Percentiles rank a stretch among this genome's conserved stretches.
Conservation (phyloP, 2,797 vertebrate species). For the Jordanella pulchra region DNA sequence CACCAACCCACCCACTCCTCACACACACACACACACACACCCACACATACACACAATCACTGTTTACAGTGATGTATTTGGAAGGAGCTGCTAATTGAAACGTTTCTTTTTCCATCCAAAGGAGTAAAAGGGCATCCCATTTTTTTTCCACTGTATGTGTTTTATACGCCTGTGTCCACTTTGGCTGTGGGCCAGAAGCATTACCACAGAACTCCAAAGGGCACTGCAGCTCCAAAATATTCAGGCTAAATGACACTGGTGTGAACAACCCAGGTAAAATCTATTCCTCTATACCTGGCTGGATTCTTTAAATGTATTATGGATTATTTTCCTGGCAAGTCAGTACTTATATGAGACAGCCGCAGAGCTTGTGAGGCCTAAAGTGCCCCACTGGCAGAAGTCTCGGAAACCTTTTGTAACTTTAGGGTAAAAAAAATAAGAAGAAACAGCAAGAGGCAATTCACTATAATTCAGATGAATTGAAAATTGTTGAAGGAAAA, state of each 20-base stretch:
- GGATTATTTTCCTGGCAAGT: slow-evolving; percentile 30
- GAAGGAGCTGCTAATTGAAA: slow-evolving; percentile 78
- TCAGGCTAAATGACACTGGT: slow-evolving; percentile 35
- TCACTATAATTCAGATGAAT: no score
- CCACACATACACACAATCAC: slow-evolving; percentile 34
- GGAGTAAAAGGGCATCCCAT: slow-evolving; percentile 76
- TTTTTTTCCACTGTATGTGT: slow-evolving; percentile 63
- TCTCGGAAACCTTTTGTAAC: slow-evolving; percentile 44
- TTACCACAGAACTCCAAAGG: slow-evolving; percentile 68
- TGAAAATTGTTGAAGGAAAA: no score
- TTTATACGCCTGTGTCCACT: slow-evolving; percentile 52
- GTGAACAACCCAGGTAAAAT: slow-evolving; percentile 32
- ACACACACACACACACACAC: slow-evolving; percentile 35
- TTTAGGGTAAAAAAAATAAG: slow-evolving; percentile 5
- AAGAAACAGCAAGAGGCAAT: neutral
- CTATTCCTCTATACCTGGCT: slow-evolving; percentile 30
- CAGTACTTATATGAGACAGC: slow-evolving; percentile 52
- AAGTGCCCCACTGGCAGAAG: slow-evolving; percentile 37
- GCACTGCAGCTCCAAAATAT: slow-evolving; percentile 54
- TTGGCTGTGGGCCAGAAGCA: slow-evolving; percentile 62
- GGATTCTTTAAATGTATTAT: slow-evolving; percentile 41
- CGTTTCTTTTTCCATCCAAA: slow-evolving; percentile 78
- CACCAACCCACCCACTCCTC: slow-evolving; percentile 23
- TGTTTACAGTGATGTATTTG: slow-evolving; percentile 76
- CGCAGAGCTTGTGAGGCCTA: slow-evolving; percentile 27